A percentile compares a stretch with the other conserved stretches of the same genome.
These are phyloP conservation scores for Tuta absoluta DNA, from an alignment of 2,888 invertebrate species.

Conservation along the genomic window DNA sequence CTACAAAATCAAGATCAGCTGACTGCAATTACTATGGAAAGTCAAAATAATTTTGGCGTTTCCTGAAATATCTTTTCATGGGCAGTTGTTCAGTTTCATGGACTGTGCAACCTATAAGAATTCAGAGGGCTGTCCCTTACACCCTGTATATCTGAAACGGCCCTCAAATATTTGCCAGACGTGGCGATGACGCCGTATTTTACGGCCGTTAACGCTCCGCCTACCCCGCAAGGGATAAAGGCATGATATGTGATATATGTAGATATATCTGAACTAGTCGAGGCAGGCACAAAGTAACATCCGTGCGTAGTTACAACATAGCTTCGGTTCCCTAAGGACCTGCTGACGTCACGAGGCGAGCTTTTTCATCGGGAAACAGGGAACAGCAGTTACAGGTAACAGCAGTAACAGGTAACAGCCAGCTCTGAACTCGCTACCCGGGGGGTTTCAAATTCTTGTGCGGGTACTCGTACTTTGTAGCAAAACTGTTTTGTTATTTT, in stretches of 20 bases:
- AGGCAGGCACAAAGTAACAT: not conserved
- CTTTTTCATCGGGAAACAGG: slow-evolving; percentile 5
- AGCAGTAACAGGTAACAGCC: not conserved
- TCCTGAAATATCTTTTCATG: no score
- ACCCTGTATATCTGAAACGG: no score
- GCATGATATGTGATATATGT: not conserved
- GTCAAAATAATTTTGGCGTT: no score
- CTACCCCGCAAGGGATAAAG: no score
- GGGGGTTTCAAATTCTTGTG: slow-evolving; percentile 4
- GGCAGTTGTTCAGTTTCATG: no score
- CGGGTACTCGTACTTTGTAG: not conserved
- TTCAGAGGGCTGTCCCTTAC: no score
- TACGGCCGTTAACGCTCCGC: no score
- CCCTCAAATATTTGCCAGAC: no score
- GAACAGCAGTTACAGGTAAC: not conserved
- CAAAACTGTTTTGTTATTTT: not conserved
- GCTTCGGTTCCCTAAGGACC: not conserved
- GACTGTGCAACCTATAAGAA: no score
- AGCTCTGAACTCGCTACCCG: not conserved
- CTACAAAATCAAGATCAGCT: no score
- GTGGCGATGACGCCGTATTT: no score
- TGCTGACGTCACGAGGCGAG: slow-evolving; percentile 1
- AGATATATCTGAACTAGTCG: not conserved
- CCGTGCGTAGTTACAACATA: not conserved
- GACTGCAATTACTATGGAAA: no score